Evolutionary conservation across 2,888 invertebrate species (phyloP).

Genomic region (Terebella lapidaria): DNA sequence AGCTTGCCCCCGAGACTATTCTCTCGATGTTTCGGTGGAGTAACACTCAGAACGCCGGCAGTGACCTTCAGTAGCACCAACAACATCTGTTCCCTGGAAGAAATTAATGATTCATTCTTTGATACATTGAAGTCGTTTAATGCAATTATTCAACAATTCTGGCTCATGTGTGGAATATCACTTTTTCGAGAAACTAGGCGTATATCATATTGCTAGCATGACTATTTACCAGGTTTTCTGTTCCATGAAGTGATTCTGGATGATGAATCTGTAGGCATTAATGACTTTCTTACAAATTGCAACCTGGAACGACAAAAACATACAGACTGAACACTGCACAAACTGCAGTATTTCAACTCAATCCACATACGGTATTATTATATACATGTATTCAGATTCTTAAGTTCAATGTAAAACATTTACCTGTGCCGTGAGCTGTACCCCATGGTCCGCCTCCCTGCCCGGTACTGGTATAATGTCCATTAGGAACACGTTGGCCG

Average conservation of each 20-base stretch:
- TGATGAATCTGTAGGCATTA: slow-evolving; percentile 93
- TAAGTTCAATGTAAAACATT: too few species aligned
- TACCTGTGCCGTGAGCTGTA: background rate
- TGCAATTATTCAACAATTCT: too few species aligned
- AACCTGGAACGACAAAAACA: slow-evolving; percentile 57
- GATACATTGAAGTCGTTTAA: background rate
- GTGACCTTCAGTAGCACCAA: slow-evolving; percentile 86
- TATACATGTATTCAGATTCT: too few species aligned
- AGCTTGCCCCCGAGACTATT: slow-evolving; percentile 57
- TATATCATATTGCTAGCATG: too few species aligned
- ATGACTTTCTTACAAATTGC: slow-evolving; percentile 93
- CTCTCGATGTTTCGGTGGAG: slow-evolving; percentile 70
- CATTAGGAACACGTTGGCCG: slow-evolving; percentile 79
- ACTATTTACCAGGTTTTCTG: slow-evolving; percentile 85
- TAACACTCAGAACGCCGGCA: slow-evolving; percentile 72
- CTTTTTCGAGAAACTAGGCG: too few species aligned
- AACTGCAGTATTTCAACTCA: background rate
- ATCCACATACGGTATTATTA: too few species aligned
- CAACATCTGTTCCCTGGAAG: slow-evolving; percentile 74
- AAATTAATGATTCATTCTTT: background rate
- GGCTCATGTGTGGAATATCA: too few species aligned
- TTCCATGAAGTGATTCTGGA: slow-evolving; percentile 93
- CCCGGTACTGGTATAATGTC: background rate
- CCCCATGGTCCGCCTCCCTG: background rate
- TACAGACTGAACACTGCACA: background rate